Evolutionary conservation across 2,888 invertebrate genomes (phyloP), one percentile per base, ranked within the genome.

Genomic region (Drosophila lacicola): DNA sequence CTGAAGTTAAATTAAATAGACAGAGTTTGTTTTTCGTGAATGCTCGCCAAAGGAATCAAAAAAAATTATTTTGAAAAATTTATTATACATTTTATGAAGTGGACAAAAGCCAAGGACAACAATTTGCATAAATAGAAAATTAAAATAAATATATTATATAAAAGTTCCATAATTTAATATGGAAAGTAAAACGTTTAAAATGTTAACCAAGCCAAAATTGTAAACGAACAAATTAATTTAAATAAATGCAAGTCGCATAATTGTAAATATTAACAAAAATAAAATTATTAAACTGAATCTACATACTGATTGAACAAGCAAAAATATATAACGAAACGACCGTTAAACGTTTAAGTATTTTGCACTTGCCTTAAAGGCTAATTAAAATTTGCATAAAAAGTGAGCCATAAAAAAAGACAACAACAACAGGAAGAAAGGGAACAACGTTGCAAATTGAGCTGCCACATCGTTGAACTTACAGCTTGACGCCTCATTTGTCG

Each of bases 1-100:
- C 70, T 60, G 72, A 82, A 82, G 82, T 77, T 75, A 68, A 78
- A 76, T 74, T 70, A 76, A 72, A 80, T 70, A 76, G 72, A 70
- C 69, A 81, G 78, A 75, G 68, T 70, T 82, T 80, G 58, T 45
- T 57, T 60, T 62, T 56, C 44, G 44, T 56, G 55, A 67, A 49
- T 60, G 56, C 19, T 21, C 29, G n/a, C 42, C 49, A 50, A 64
- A 73, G 58, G 63, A 44, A 73, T 74, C 67, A 63, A 42, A 54
- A 54, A 56, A 71, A 62, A 69, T 51, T 34, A 45, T 68, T 69
- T 56, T 9, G 10, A 58, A 58, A 51, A 60, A 66, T 47, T 10
- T 25, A 57, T 42, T 45, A 65, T 44, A 45, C 58, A 73, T 61
- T 25, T 67, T 49, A 10, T 46, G 37, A 37, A 39, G 33, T 49